Conservation (phyloP, 2,888 invertebrate genomes). For the Entomobrya proxima region DNA sequence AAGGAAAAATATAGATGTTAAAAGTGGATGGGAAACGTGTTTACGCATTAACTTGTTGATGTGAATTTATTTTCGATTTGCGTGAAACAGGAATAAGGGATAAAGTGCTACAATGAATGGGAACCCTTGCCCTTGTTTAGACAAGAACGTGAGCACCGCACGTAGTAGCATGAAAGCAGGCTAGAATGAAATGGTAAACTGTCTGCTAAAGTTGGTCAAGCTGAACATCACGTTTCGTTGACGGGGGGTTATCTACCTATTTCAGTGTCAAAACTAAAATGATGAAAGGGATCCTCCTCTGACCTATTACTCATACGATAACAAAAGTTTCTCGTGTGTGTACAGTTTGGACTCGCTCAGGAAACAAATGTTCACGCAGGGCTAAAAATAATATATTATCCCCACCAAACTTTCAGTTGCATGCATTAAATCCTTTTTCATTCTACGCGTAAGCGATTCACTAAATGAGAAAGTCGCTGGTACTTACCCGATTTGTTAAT, state of each 20-base stretch:
- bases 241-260: constrained; percentile 14
- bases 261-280: constrained; percentile 51
- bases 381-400: neutral
- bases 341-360: neutral
- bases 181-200: constrained; percentile 1
- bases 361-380: neutral
- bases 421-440: neutral
- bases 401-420: neutral
- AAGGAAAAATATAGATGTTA: neutral
- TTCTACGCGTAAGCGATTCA: neutral
- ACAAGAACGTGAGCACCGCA: too few relatives aligned
- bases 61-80: too few relatives aligned
- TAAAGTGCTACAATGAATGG: too few relatives aligned
- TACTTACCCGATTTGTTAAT: constrained; percentile 83
- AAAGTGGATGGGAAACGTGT: neutral
- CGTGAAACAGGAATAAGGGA: too few relatives aligned
- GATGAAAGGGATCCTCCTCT: constrained; percentile 15
- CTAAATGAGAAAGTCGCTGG: neutral
- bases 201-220: neutral
- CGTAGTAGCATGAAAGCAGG: neutral
- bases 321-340: neutral
- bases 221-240: constrained; percentile 25
- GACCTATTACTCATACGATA: constrained; percentile 32
- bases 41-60: neutral
- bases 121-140: too few relatives aligned